Evolutionary conservation across 2,113 vertebrate genomes (phyloP), one percentile per base, ranked within the genome.

Genomic region (Austrofundulus limnaeus): DNA sequence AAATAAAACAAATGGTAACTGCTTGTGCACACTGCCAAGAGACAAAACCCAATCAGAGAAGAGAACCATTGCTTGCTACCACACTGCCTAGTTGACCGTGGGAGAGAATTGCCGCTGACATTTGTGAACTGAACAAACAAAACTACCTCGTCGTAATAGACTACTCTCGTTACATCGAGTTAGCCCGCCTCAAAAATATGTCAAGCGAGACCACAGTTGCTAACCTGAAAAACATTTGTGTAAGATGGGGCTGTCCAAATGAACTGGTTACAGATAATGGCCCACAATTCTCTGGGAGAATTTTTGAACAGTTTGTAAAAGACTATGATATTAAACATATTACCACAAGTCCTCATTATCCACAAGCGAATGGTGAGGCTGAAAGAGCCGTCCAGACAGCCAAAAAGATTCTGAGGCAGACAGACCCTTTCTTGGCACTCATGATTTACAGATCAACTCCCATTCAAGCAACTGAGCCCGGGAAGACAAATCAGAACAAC

Each of bases 151-250:
- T 43, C 1, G 55, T 58, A 34, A 9, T 34, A 5, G 9, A 34
- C 9, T 34, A 34, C 9, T 34, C 31, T 34, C 14, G n/a, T 11
- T 54, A 21, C 4, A 31, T 31, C 11, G 53, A 39, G 19, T 20
- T 38, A 25, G 19, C 55, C 9, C 39, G 43, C 23, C 55, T 54
- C 52, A 54, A 37, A 38, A 20, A 20, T 11, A 37, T 37, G 34
- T 21, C 52, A 20, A 54, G n/a, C 15, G 52, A 54, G 34, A 37
- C 52, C n/a, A 37, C 52, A 38, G 34, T 19, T 1, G n/a, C 31
- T 54, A 37, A 54, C 3, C 39, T 55, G 53, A 24, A 56, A 42
- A 42, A 56, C 11, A 56, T 56, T n/a, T 53, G 16, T 37, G 51
- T 28, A 34, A 53, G 51, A 20, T 53, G 51, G 51, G 54, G 31